Percentiles rank a stretch among this genome's conserved stretches.
Conservation (phyloP, 2,888 invertebrate species). For the Globia sparganii region DNA sequence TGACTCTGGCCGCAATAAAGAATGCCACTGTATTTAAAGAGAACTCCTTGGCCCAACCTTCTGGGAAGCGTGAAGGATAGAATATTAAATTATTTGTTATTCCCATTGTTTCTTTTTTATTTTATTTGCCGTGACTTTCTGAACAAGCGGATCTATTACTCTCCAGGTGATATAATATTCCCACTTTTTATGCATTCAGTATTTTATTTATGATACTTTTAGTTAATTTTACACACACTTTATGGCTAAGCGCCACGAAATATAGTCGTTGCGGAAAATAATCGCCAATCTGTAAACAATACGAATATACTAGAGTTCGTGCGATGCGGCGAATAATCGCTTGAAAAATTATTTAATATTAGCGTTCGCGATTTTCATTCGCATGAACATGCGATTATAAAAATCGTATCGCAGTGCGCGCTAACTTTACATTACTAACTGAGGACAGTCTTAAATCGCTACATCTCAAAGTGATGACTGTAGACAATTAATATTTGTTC, state of each 20-base stretch:
- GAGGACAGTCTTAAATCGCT: background rate
- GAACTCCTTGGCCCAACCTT: background rate
- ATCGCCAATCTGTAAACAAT: too few species aligned
- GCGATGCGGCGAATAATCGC: too few species aligned
- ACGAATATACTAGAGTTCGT: too few species aligned
- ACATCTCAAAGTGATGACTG: background rate
- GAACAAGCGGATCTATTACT: background rate
- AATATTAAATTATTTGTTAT: background rate
- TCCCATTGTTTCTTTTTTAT: background rate
- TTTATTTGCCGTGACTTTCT: background rate
- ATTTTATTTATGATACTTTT: background rate
- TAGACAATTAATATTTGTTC: background rate
- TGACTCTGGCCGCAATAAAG: background rate
- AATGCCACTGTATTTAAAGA: background rate
- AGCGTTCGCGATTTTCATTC: too few species aligned
- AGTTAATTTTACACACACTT: background rate
- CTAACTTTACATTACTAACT: too few species aligned
- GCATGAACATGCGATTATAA: too few species aligned
- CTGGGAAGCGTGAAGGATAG: background rate
- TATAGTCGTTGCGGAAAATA: too few species aligned
- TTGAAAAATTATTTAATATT: too few species aligned
- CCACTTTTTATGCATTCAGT: background rate
- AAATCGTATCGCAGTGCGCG: too few species aligned
- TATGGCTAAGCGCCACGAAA: too few species aligned
- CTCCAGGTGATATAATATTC: background rate